Percentiles rank a stretch among this genome's conserved stretches.
Conservation (phyloP, 2,113 vertebrate species). For the Nansenia antarctica region DNA sequence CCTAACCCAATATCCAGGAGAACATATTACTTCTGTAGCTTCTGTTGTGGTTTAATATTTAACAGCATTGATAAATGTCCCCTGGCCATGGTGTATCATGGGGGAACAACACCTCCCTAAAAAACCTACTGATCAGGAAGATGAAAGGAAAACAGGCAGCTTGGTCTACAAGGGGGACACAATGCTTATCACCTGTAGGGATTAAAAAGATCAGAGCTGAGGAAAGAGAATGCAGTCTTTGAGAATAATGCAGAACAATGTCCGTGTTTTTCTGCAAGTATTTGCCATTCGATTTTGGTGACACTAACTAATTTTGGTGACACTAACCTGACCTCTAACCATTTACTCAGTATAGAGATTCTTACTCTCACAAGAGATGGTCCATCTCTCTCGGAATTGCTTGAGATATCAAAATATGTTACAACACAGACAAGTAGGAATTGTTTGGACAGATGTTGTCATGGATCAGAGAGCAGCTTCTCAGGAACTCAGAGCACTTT, state of each 20-base stretch:
- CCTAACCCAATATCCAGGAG: conserved; percentile 23
- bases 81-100: conserved; percentile 14
- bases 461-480: no score
- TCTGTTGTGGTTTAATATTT: conserved; percentile 33
- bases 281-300: neutral
- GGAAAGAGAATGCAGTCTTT: neutral
- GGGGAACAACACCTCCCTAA: conserved; percentile 12
- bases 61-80: conserved; percentile 28
- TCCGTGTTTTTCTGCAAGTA: neutral
- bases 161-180: neutral
- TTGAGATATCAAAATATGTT: neutral
- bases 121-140: conserved; percentile 26
- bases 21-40: conserved; percentile 28
- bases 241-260: neutral
- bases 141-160: neutral
- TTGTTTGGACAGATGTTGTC: no score
- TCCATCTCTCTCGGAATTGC: neutral
- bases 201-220: neutral
- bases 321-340: neutral
- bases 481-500: no score
- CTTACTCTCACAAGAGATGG: neutral
- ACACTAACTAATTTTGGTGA: neutral
- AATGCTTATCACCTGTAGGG: neutral
- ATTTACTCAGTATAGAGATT: neutral
- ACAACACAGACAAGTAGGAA: no score